phyloP scores from a whole-genome alignment of 2,113 vertebrate species.

The Brachyhypopomus occidentalis region DNA sequence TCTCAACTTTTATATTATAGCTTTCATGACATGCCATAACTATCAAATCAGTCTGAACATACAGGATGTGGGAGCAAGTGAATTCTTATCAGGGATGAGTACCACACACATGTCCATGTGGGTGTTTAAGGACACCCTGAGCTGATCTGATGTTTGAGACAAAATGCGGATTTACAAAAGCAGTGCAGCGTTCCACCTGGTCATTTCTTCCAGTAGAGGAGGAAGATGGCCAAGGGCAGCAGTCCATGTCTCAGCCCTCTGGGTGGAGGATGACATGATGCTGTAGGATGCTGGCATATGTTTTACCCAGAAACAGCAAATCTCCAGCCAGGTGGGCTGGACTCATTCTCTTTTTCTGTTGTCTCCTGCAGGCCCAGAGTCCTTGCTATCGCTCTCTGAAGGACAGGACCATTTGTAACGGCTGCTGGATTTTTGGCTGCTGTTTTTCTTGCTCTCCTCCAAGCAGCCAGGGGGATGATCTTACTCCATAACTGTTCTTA shows the following conservation, averaged over 20 bases:
- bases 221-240: not conserved
- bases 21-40: not conserved
- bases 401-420: slow-evolving; percentile 53
- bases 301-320: slow-evolving; percentile 36
- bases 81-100: too few relatives aligned
- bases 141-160: not conserved
- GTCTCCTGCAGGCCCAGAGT: slow-evolving; percentile 42
- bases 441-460: slow-evolving; percentile 38
- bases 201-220: not conserved
- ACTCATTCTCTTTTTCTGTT: not conserved
- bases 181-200: not conserved
- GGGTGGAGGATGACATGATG: slow-evolving; percentile 36
- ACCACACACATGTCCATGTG: too few relatives aligned
- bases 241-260: slow-evolving; percentile 19
- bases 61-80: too few relatives aligned
- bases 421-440: slow-evolving; percentile 39
- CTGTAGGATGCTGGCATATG: slow-evolving; percentile 36
- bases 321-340: slow-evolving; percentile 34
- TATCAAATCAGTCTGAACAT: too few relatives aligned
- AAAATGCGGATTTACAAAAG: not conserved
- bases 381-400: slow-evolving; percentile 50
- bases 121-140: not conserved
- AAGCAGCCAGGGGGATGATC: slow-evolving; percentile 38
- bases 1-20: not conserved
- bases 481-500: slow-evolving; percentile 5